These are phyloP conservation scores for fruit fly (Drosophila melanogaster) DNA, from an alignment of 1,140 invertebrate genomes.

Conservation along the genomic window Release_6_plus_ISO1_MT NT_037436.4:7113001-7113500, in stretches of 20 bases:
- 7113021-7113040: conserved; percentile 71
- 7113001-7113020: conserved; percentile 46
- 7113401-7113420: conserved; percentile 57
- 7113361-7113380: conserved; percentile 49
- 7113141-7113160: too few relatives aligned
- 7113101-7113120: neutral
- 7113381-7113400: conserved; percentile 34
- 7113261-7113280: neutral
- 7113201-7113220: too few relatives aligned
- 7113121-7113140: neutral
- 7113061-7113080: neutral
- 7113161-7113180: too few relatives aligned
- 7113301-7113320: conserved; percentile 12
- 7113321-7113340: conserved; percentile 55
- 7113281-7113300: neutral
- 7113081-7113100: neutral
- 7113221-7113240: too few relatives aligned
- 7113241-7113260: neutral
- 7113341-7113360: conserved; percentile 81
- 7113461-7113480: neutral
- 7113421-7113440: conserved; percentile 53
- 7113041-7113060: neutral
- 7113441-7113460: neutral
- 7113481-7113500: conserved; percentile 23
- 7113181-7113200: too few relatives aligned